Evolutionary conservation across 2,888 invertebrate genomes (phyloP).

Genomic region (Listrodromus nycthemerus): DNA sequence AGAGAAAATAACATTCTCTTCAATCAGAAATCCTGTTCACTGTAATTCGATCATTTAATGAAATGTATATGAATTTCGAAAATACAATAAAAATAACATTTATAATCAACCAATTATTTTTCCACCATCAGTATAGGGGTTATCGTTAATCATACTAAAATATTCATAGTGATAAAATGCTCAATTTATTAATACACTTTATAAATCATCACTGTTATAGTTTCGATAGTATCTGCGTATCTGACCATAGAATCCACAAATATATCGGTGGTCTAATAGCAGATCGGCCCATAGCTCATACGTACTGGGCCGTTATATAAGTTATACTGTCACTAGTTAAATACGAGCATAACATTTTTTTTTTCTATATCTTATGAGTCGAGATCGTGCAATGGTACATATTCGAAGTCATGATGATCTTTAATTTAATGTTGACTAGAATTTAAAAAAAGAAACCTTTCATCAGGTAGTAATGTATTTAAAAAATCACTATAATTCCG

Average conservation of each 20-base stretch:
- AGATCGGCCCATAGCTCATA: neutral
- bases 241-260: neutral
- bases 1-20: slow-evolving; percentile 1
- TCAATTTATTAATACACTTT: slow-evolving; percentile 1
- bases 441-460: slow-evolving; percentile 49
- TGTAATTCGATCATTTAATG: slow-evolving; percentile 31
- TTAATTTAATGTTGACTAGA: slow-evolving; percentile 75
- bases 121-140: neutral
- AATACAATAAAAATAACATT: slow-evolving; percentile 53
- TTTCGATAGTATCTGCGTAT: neutral
- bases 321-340: neutral
- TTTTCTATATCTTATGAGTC: neutral
- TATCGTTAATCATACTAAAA: neutral
- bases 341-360: too few relatives aligned
- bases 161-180: neutral
- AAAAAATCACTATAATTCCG: slow-evolving; percentile 29
- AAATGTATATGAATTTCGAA: slow-evolving; percentile 49
- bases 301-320: neutral
- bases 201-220: neutral
- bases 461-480: slow-evolving; percentile 52
- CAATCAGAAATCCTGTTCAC: slow-evolving; percentile 7
- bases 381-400: neutral
- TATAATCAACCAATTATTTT: slow-evolving; percentile 10
- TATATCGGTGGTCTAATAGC: neutral
- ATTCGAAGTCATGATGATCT: slow-evolving; percentile 48